phyloP scores from a whole-genome alignment of 2,113 vertebrate genomes.

The Thunnus maccoyii region DNA sequence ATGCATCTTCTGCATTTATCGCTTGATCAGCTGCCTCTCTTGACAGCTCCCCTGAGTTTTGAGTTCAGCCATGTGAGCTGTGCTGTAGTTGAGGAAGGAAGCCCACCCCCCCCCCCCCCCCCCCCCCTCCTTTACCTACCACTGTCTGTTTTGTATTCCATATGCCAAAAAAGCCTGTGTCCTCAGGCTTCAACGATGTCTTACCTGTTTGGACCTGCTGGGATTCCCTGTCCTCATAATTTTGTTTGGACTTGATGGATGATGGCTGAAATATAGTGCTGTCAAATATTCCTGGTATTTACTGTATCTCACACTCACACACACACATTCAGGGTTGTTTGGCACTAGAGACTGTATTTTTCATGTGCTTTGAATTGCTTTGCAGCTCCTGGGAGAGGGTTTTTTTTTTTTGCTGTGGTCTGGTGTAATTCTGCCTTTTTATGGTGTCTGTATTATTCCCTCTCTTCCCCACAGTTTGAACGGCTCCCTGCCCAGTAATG shows the following conservation, averaged over 20 bases:
- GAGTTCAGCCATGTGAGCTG: slow-evolving; percentile 61
- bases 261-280: slow-evolving; percentile 66
- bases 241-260: slow-evolving; percentile 74
- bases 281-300: slow-evolving; percentile 75
- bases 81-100: slow-evolving; percentile 25
- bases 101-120: neutral
- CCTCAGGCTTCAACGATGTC: slow-evolving; percentile 61
- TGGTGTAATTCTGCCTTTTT: slow-evolving; percentile 48
- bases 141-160: slow-evolving; percentile 59
- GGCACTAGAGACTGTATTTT: slow-evolving; percentile 61
- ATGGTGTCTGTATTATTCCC: slow-evolving; percentile 50
- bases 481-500: slow-evolving; percentile 92
- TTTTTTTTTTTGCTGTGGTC: slow-evolving; percentile 20
- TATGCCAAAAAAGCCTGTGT: slow-evolving; percentile 41
- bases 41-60: slow-evolving; percentile 68
- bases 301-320: slow-evolving; percentile 37
- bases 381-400: slow-evolving; percentile 33
- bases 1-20: slow-evolving; percentile 66
- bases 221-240: slow-evolving; percentile 72
- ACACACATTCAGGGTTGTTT: slow-evolving; percentile 56
- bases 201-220: slow-evolving; percentile 75
- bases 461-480: slow-evolving; percentile 87
- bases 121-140: neutral
- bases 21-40: slow-evolving; percentile 71
- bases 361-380: slow-evolving; percentile 54